A percentile compares a stretch with the other conserved stretches of the same genome.
phyloP scores from a whole-genome alignment of 2,797 vertebrate genomes.

The Chaetodon trifasciatus region DNA sequence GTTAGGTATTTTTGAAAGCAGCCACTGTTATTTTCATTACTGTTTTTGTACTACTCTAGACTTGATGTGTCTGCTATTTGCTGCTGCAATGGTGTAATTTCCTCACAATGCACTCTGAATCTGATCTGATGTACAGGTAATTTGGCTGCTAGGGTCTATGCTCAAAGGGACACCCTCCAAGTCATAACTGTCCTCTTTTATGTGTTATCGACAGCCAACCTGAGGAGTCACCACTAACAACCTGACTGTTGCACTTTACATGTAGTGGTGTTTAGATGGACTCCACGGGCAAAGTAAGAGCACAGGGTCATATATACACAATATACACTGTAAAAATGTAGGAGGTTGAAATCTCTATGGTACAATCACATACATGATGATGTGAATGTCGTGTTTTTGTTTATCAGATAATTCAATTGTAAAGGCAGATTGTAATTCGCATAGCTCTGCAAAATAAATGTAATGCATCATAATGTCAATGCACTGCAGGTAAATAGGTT shows the following conservation, averaged over 20 bases:
- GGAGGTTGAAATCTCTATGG: background rate
- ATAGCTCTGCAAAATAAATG: no score
- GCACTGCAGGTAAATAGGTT: no score
- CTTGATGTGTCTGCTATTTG: background rate
- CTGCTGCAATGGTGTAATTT: background rate
- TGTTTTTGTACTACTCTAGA: background rate
- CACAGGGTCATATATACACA: background rate
- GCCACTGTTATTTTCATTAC: background rate
- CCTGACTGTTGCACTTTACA: background rate
- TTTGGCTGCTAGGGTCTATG: background rate
- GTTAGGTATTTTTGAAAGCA: background rate
- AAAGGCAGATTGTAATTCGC: background rate
- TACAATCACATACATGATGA: background rate
- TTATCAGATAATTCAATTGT: background rate
- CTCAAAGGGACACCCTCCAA: background rate
- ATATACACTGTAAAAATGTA: background rate
- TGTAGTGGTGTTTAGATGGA: no score
- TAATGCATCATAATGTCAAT: no score
- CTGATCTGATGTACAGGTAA: background rate
- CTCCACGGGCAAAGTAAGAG: no score
- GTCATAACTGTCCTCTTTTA: background rate
- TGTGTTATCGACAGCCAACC: no score
- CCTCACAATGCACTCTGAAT: background rate
- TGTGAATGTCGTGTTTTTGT: background rate
- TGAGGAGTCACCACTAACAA: background rate